Percentiles rank a stretch among this genome's conserved stretches.
These are phyloP conservation scores for Melangyna quadrimaculata DNA, from an alignment of 2,888 invertebrate genomes.

Conservation along the genomic window DNA sequence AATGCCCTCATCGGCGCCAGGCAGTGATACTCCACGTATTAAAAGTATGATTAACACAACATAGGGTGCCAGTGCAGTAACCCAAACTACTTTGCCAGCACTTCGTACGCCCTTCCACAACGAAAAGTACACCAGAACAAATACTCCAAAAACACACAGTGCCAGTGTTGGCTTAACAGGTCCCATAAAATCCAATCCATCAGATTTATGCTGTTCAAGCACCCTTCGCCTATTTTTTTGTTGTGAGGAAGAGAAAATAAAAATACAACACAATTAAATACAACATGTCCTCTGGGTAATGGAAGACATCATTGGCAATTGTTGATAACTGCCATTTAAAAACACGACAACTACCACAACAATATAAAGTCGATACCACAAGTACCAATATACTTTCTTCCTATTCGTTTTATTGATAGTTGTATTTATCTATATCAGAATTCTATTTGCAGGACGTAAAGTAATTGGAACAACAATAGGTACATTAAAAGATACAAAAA, in stretches of 20 bases:
- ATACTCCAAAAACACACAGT: conserved; percentile 94
- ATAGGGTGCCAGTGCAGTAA: conserved; percentile 96
- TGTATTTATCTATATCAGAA: conserved; percentile 6
- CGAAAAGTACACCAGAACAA: conserved; percentile 96
- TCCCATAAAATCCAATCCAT: conserved; percentile 93
- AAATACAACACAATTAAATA: conserved; percentile 53
- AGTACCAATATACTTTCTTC: background rate
- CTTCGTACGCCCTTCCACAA: conserved; percentile 97
- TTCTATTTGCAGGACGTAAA: conserved; percentile 25
- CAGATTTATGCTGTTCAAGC: conserved; percentile 90
- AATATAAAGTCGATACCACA: conserved; percentile 11
- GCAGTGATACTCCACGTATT: conserved; percentile 91
- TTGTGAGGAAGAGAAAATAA: conserved; percentile 1
- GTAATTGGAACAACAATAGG: conserved; percentile 11
- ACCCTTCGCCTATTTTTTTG: conserved; percentile 88
- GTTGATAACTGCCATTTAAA: conserved; percentile 40
- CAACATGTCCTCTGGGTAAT: conserved; percentile 29
- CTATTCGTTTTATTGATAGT: conserved; percentile 6
- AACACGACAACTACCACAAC: background rate
- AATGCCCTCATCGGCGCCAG: conserved; percentile 92
- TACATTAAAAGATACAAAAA: background rate
- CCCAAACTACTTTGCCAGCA: conserved; percentile 98
- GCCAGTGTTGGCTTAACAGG: conserved; percentile 94
- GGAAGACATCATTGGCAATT: conserved; percentile 45
- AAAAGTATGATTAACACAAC: conserved; percentile 93